Evolutionary conservation across 1,140 invertebrate genomes (phyloP).

Genomic region (Hycleus phaleratus): DNA sequence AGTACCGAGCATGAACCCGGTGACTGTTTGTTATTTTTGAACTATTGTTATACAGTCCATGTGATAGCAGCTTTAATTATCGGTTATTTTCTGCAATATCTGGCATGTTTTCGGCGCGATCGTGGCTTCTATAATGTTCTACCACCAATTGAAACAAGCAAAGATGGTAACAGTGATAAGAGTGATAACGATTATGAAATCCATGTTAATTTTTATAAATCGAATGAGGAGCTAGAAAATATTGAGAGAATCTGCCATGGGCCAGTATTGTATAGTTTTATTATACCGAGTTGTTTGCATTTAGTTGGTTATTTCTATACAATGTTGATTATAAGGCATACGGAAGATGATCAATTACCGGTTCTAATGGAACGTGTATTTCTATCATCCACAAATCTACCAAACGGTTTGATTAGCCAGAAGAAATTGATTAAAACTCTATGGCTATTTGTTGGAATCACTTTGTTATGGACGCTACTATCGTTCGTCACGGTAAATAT

Average conservation of each 20-base stretch:
- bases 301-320: slow-evolving; percentile 69
- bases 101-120: slow-evolving; percentile 68
- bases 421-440: slow-evolving; percentile 57
- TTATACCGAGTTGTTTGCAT: slow-evolving; percentile 71
- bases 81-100: slow-evolving; percentile 68
- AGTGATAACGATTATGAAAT: background rate
- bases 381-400: slow-evolving; percentile 55
- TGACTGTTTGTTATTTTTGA: slow-evolving; percentile 50
- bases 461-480: slow-evolving; percentile 58
- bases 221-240: slow-evolving; percentile 2
- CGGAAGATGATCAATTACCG: slow-evolving; percentile 80
- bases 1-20: slow-evolving; percentile 53
- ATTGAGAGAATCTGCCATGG: slow-evolving; percentile 58
- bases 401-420: slow-evolving; percentile 55
- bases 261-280: slow-evolving; percentile 64
- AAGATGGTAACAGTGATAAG: background rate
- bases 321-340: slow-evolving; percentile 67
- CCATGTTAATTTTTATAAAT: slow-evolving; percentile 1
- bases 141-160: slow-evolving; percentile 24
- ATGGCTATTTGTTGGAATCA: slow-evolving; percentile 62
- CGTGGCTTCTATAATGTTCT: slow-evolving; percentile 58
- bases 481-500: slow-evolving; percentile 57
- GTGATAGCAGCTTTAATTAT: slow-evolving; percentile 56
- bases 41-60: slow-evolving; percentile 59
- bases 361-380: slow-evolving; percentile 85